These are phyloP conservation scores for Leptobrachium leishanense DNA, from an alignment of 2,113 vertebrate species.

Conservation along the genomic window DNA sequence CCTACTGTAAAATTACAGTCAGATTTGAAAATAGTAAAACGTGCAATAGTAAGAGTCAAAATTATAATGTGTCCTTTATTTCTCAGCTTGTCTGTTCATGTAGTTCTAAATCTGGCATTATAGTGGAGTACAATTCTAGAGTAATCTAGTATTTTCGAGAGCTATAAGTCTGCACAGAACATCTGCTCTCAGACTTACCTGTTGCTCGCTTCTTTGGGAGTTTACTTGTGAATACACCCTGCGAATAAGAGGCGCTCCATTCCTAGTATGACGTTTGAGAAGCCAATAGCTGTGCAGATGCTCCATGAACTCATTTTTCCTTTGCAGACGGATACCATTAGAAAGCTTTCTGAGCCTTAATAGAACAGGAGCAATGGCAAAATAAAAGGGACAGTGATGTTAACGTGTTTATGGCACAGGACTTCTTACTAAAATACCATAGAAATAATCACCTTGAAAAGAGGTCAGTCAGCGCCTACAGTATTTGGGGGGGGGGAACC, in stretches of 20 bases:
- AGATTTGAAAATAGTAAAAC: too few species aligned
- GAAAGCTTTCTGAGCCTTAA: conserved; percentile 90
- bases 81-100: too few species aligned
- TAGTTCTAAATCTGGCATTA: too few species aligned
- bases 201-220: conserved; percentile 81
- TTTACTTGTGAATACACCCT: conserved; percentile 86
- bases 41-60: too few species aligned
- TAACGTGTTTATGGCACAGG: neutral
- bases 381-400: neutral
- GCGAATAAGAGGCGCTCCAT: conserved; percentile 89
- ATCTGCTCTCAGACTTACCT: conserved; percentile 65
- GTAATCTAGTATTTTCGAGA: too few species aligned
- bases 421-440: neutral
- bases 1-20: too few species aligned
- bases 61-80: too few species aligned
- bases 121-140: too few species aligned
- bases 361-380: conserved; percentile 1
- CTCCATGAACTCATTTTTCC: conserved; percentile 95
- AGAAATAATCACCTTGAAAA: too few species aligned
- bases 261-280: conserved; percentile 91
- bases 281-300: conserved; percentile 95
- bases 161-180: too few species aligned
- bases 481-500: too few species aligned
- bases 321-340: conserved; percentile 88
- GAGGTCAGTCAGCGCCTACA: too few species aligned